Base-by-base conservation (phyloP, 2,113 vertebrate species). In the Urocolius indicus region DNA sequence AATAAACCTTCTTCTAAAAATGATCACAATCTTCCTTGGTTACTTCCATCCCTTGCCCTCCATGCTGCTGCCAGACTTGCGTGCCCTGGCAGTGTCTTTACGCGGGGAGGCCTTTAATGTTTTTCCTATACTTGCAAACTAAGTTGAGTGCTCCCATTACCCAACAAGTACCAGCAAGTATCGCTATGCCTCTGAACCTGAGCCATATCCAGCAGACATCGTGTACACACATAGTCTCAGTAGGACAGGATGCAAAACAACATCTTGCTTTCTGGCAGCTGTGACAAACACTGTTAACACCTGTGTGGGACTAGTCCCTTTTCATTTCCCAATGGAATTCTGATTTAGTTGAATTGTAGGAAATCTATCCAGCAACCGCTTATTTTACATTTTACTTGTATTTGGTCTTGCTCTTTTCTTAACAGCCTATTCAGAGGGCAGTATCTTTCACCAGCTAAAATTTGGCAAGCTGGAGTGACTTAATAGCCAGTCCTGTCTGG, bases 181-280 rank as follows among this genome's bases (percentile, higher is more conserved):
- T 24, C 5, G 6, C 87, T 36, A 15, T 3, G 17, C 49, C 67
- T 66, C 71, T 86, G 90, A 83, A 83, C 8, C 34, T 4, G 13
- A 90, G 82, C 90, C 48, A 24, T 8, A 55, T 24, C 87, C 1
- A 4, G 66, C 81, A 85, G 67, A 38, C 26, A 48, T 8, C 2
- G 8, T 2, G 3, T 8, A n/a, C 1, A 5, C 55, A 54, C 75
- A 54, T 32, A 45, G 7, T 30, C 65, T 75, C 2, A 0, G 61
- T 27, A 67, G 45, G 48, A 71, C 23, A 48, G 83, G 72, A 80
- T 20, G 72, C 62, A 67, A 91, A 93, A 21, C 11, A 2, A 43
- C 54, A 54, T 34, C 66, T 78, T 1, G 3, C 66, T 68, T 89
- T 32, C 81, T 73, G 84, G 90, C 23, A 87, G 82, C 82, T 74